Evolutionary conservation across 1,140 invertebrate species (phyloP).

Genomic region (Pogonomyrmex barbatus): DNA sequence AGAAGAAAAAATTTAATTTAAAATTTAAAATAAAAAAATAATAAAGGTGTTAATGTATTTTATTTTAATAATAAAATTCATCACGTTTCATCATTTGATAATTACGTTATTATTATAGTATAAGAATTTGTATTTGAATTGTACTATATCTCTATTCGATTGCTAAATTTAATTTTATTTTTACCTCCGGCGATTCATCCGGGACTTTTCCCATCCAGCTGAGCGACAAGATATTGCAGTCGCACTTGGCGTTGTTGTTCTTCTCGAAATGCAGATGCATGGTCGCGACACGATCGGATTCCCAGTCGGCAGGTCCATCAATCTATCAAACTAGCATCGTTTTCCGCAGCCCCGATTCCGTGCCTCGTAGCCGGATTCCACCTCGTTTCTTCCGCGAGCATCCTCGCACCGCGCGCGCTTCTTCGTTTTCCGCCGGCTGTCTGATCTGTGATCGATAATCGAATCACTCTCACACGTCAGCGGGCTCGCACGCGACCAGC

Average conservation of each 20-base stretch:
- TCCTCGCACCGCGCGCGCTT: constrained; percentile 15
- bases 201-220: constrained; percentile 99
- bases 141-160: neutral
- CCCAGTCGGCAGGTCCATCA: constrained; percentile 67
- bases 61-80: neutral
- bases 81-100: neutral
- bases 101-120: no score
- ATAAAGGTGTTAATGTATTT: neutral
- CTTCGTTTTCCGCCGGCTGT: neutral
- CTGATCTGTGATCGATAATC: constrained; percentile 67
- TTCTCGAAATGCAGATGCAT: constrained; percentile 98
- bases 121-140: no score
- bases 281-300: constrained; percentile 71
- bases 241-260: constrained; percentile 96
- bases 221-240: constrained; percentile 97
- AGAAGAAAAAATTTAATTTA: neutral
- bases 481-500: constrained; percentile 46
- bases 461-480: constrained; percentile 39
- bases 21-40: neutral
- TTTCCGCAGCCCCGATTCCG: constrained; percentile 37
- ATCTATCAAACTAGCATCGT: constrained; percentile 61
- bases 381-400: constrained; percentile 23
- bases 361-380: constrained; percentile 33
- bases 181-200: constrained; percentile 96
- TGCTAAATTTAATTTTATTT: constrained; percentile 86